Base-by-base conservation (phyloP, 2,797 vertebrate genomes). In the Kryptolebias ocellatus region DNA sequence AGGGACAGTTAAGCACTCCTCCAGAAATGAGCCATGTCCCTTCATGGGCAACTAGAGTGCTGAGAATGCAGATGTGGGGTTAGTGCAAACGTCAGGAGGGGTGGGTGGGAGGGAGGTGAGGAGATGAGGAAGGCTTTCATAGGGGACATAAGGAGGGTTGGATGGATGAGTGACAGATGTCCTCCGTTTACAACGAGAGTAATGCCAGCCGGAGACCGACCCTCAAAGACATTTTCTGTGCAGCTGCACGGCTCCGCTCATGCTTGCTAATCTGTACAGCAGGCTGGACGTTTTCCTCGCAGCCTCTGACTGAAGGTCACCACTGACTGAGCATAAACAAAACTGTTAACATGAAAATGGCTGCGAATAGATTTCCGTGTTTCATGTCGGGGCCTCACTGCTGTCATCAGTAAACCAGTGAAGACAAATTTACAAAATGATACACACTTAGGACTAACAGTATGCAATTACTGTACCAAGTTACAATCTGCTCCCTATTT, bases 21-120 rank as follows among this genome's bases (percentile, higher is more conserved):
- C 29, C 60, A 29, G 12, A 81, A 78, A 72, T 57, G 57, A 79
- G 67, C 70, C 50, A 31, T 52, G 61, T 73, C 66, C 60, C 57
- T 77, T 72, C 59, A 60, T 72, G 71, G 9, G 9, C 52, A 49
- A 44, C 11, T 1, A 18, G 6, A 78, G 29, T 61, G 76, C 79
- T 80, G 76, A 76, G 71, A 67, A 70, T 57, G 76, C 83, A 84
- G 74, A 86, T 80, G 64, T 59, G 70, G 60, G 37, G 58, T 44
- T 44, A 60, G 5, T 64, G 56, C 69, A 71, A 27, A 5, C 11
- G 53, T 34, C 31, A 18, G 15, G 17, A 45, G 18, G 4, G 11
- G 18, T 20, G 27, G 39, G 8, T 2, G 42, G 7, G n/a, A 12
- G 51, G 31, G 3, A 49, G 28, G 28, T 0, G 17, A 49, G 24